Percentiles rank a stretch among this genome's conserved stretches.
These are phyloP conservation scores for Eristalis arbustorum DNA, from an alignment of 2,888 invertebrate species.

Conservation along the genomic window DNA sequence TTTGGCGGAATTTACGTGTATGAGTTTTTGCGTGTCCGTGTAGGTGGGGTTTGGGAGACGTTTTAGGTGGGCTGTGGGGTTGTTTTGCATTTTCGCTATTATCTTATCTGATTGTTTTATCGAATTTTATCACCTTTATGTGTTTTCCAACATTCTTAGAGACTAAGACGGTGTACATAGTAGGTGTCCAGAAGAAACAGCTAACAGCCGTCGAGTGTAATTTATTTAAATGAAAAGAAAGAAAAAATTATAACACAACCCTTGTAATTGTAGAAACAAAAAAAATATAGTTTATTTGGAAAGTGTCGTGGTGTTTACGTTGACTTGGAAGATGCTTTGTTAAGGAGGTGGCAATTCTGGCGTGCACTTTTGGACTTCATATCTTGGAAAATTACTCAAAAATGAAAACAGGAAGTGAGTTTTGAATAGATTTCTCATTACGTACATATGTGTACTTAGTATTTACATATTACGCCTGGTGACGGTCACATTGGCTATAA, in stretches of 20 bases:
- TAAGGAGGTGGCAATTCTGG: neutral
- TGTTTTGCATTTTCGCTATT: conserved; percentile 66
- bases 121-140: conserved; percentile 64
- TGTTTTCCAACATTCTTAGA: conserved; percentile 58
- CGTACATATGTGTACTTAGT: neutral
- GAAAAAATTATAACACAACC: neutral
- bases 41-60: neutral
- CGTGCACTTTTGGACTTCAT: neutral
- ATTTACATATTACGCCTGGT: no score
- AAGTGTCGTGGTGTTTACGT: neutral
- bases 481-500: no score
- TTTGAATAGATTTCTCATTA: neutral
- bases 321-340: neutral
- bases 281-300: neutral
- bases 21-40: neutral
- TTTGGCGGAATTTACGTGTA: neutral
- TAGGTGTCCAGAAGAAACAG: conserved; percentile 24
- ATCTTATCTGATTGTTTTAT: conserved; percentile 68
- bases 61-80: conserved; percentile 8
- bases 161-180: conserved; percentile 42
- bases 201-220: conserved; percentile 47
- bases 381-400: neutral
- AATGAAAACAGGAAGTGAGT: neutral
- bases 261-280: neutral
- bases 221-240: conserved; percentile 36